These are phyloP conservation scores for Apodemia hepburni DNA, from an alignment of 2,888 invertebrate species.

Conservation along the genomic window DNA sequence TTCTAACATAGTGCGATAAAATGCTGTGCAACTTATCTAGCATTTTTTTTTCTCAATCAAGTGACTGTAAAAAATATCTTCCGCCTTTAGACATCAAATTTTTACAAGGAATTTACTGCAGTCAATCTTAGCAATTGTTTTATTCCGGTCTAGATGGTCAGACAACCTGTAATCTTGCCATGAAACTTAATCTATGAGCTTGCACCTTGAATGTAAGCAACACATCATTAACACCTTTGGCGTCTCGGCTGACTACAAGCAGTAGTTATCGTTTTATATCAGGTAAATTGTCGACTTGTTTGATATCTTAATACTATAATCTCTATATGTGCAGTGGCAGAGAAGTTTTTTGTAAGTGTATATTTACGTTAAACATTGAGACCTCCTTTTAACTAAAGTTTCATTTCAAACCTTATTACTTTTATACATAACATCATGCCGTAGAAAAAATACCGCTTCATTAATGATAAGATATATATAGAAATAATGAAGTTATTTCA, in stretches of 20 bases:
- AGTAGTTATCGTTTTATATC: neutral
- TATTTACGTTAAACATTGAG: neutral
- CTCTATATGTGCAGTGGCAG: neutral
- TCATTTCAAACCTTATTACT: neutral
- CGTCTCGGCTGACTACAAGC: neutral
- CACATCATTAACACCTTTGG: slow-evolving; percentile 2
- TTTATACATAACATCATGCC: neutral
- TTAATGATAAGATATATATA: neutral
- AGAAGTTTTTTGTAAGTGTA: neutral
- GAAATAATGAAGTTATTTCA: neutral
- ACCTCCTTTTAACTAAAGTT: neutral
- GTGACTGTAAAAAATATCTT: neutral
- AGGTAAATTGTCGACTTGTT: neutral
- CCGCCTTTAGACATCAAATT: neutral
- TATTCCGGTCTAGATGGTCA: neutral
- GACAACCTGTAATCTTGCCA: slow-evolving; percentile 1
- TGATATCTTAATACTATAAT: neutral
- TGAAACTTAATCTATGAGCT: neutral
- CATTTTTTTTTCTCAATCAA: neutral
- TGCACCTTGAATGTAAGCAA: neutral
- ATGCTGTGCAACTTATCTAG: neutral
- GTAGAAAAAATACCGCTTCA: neutral
- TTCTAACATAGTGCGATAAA: neutral
- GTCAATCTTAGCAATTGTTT: neutral
- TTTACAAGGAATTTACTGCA: neutral